Base-by-base conservation (phyloP, 2,797 vertebrate genomes). In the Ctenopoma multispine region DNA sequence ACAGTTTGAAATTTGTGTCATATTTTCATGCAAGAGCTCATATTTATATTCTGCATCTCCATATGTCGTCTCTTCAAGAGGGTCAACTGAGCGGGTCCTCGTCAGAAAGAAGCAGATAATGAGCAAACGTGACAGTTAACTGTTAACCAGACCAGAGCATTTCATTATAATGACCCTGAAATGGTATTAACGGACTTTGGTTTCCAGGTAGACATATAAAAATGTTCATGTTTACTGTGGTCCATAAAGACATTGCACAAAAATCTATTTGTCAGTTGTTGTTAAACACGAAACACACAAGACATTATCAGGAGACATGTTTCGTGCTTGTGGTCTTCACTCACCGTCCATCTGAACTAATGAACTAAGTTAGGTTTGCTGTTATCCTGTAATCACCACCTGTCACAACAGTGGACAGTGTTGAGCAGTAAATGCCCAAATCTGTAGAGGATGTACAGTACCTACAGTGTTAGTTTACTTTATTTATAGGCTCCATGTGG, bases 11-110 rank as follows among this genome's bases (percentile, higher is more conserved):
- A 17, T 55, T 44, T 36, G 13, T 20, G 48, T n/a, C 38, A 24
- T 61, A 54, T 69, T 50, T 36, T 3, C 17, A 58, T 23, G 12
- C 20, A 7, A 7, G 40, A 27, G 49, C 36, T 54, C 8, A 47
- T 34, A 38, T 51, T 58, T 46, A 7, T 10, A n/a, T 38, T 47
- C 20, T 48, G 46, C 34, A 24, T 44, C 20, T 38, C 47, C 54
- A 70, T 63, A 47, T 48, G 61, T 66, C 47, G 20, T 63, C 46
- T 15, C 18, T 31, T 24, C 9, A 34, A 58, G 18, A 48, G 14
- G 15, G 29, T 61, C 46, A 7, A 10, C 43, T 15, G 14, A 41
- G 4, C 15, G 38, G 14, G 14, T 3, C 13, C 2, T 15, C 12
- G 24, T n/a, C 9, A 10, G 18, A 34, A 24, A 7, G 24, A 36